Percentiles rank a stretch among this genome's conserved stretches.
Conservation (phyloP, 1,140 invertebrate genomes). For the Saccostrea echinata region DNA sequence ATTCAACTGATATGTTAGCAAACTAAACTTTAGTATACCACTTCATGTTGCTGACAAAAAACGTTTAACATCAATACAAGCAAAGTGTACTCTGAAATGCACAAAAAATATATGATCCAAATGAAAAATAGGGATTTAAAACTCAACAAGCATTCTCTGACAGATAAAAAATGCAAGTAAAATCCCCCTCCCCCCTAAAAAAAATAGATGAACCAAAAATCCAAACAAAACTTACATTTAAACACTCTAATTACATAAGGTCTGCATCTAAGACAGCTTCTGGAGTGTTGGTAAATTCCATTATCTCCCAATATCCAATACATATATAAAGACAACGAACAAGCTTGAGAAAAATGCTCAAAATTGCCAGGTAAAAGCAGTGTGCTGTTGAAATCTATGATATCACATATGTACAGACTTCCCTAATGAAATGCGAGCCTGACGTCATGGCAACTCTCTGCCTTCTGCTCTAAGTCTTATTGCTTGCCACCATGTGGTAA, state of each 20-base stretch:
- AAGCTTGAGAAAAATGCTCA: neutral
- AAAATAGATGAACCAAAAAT: neutral
- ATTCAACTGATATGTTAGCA: too few relatives aligned
- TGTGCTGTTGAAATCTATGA: constrained; percentile 37
- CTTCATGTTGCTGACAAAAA: too few relatives aligned
- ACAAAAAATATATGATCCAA: too few relatives aligned
- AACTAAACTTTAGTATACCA: too few relatives aligned
- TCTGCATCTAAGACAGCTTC: neutral
- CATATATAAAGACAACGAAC: neutral
- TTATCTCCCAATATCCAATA: constrained; percentile 16
- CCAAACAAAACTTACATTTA: constrained; percentile 11
- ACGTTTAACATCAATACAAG: too few relatives aligned
- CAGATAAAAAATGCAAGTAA: too few relatives aligned
- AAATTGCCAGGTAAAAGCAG: constrained; percentile 24
- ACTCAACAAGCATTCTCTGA: too few relatives aligned
- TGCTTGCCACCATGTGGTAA: constrained; percentile 23
- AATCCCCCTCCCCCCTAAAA: too few relatives aligned
- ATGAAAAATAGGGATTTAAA: too few relatives aligned
- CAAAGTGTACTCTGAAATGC: too few relatives aligned
- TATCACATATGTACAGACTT: constrained; percentile 39
- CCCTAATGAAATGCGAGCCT: constrained; percentile 22
- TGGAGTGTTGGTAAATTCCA: neutral
- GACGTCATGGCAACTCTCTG: constrained; percentile 35
- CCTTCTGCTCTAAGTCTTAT: constrained; percentile 10
- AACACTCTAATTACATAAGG: neutral